Evolutionary conservation across 2,888 invertebrate species (phyloP).

Genomic region (Hydrotaea diabolus): DNA sequence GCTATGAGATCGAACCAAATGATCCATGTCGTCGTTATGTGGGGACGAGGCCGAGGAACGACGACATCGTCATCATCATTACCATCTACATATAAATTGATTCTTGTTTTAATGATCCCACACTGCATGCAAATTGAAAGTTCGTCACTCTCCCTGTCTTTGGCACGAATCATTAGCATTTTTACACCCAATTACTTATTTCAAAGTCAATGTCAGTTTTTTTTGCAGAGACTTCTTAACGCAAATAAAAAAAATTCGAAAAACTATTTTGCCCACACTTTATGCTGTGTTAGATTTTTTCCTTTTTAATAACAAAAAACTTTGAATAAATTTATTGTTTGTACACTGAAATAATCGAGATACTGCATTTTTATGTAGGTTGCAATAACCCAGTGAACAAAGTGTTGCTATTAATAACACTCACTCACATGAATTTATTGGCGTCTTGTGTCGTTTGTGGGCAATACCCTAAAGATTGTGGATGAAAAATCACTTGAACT

Average conservation of each 20-base stretch:
- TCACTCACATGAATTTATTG: constrained; percentile 6
- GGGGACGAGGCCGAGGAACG: neutral
- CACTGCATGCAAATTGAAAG: neutral
- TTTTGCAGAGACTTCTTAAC: constrained; percentile 1
- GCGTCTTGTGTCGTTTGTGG: neutral
- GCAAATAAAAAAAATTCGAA: neutral
- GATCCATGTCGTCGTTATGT: neutral
- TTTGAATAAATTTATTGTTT: neutral
- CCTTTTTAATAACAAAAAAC: neutral
- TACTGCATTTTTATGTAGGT: neutral
- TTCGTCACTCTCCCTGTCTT: neutral
- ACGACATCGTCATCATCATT: neutral
- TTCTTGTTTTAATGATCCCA: neutral
- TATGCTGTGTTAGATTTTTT: neutral
- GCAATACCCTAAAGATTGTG: too few relatives aligned
- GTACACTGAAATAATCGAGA: too few relatives aligned
- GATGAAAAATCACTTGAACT: constrained; percentile 4
- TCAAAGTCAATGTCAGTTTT: constrained; percentile 63
- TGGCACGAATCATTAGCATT: constrained; percentile 11
- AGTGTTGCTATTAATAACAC: neutral
- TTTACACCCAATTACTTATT: constrained; percentile 17
- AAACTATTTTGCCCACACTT: constrained; percentile 21
- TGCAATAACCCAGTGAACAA: constrained; percentile 1
- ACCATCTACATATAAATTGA: constrained; percentile 5
- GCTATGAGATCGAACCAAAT: neutral